Evolutionary conservation across 2,113 vertebrate species (phyloP).

Genomic region (Psilopsiagon aymara): DNA sequence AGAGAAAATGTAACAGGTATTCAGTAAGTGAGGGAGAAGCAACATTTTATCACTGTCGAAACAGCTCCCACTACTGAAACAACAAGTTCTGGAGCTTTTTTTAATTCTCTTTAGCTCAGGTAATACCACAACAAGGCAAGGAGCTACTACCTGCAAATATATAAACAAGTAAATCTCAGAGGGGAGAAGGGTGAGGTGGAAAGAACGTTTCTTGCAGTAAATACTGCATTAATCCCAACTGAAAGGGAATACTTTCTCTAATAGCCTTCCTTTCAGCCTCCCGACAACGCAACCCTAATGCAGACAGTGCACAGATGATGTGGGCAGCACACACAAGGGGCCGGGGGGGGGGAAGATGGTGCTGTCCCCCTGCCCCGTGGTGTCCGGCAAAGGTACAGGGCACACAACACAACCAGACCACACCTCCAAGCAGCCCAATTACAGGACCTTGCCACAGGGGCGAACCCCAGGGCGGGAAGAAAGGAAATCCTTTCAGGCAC

Average conservation of each 20-base stretch:
- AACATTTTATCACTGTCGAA: conserved; percentile 6
- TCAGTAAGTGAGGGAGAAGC: background rate
- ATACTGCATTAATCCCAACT: background rate
- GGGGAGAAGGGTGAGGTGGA: background rate
- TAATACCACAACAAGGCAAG: background rate
- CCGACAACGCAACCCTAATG: background rate
- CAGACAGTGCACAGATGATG: background rate
- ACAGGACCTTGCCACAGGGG: background rate
- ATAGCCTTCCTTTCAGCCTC: background rate
- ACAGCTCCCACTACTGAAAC: background rate
- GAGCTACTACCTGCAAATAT: background rate
- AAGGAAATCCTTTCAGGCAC: background rate
- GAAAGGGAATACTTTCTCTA: background rate
- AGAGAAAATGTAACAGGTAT: background rate
- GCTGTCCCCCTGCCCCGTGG: too few species aligned
- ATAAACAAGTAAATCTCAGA: background rate
- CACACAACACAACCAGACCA: background rate
- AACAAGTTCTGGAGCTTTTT: background rate
- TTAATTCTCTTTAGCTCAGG: background rate
- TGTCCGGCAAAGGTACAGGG: background rate
- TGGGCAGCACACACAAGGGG: background rate
- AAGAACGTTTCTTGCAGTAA: background rate
- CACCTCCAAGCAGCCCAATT: background rate
- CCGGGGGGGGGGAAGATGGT: background rate
- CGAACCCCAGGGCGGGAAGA: background rate